Evolutionary conservation across 23 tunicate genomes (phyloP).

Genomic region (Clavelina lepadiformis): DNA sequence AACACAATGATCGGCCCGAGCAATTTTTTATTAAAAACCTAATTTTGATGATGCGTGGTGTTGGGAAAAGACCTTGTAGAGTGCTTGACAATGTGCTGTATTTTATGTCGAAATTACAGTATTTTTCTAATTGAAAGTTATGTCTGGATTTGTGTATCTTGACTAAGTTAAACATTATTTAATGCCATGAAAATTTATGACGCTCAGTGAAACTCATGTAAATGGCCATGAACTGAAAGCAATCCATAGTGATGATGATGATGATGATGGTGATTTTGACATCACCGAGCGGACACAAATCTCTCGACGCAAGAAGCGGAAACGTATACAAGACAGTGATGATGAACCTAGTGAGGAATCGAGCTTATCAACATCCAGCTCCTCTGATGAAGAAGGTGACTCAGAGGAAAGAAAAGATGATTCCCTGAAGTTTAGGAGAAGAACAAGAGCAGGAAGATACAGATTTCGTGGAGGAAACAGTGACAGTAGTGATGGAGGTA

Average conservation of each 20-base stretch:
- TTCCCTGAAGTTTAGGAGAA: neutral
- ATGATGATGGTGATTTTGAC: constrained; percentile 7
- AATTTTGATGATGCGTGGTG: too few relatives aligned
- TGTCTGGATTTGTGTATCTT: too few relatives aligned
- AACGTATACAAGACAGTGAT: neutral
- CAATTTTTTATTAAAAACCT: too few relatives aligned
- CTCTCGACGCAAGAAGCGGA: constrained; percentile 4
- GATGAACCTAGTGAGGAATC: constrained; percentile 21
- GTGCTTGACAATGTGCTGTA: too few relatives aligned
- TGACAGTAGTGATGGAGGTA: constrained; percentile 23
- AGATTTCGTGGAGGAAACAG: constrained; percentile 4
- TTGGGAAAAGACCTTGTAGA: too few relatives aligned
- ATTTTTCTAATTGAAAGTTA: too few relatives aligned
- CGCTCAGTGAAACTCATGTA: neutral
- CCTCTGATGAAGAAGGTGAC: constrained; percentile 3
- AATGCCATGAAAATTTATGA: too few relatives aligned
- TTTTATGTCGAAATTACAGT: too few relatives aligned
- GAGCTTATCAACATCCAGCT: constrained; percentile 2
- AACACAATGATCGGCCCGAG: too few relatives aligned
- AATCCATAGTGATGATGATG: neutral
- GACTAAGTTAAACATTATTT: too few relatives aligned
- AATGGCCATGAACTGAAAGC: neutral
- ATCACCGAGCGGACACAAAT: too few relatives aligned
- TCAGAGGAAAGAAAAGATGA: neutral
- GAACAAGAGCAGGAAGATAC: constrained; percentile 15